Evolutionary conservation across 64 coral and sea anemone genomes (phyloP).

Genomic region (Orbicella faveolata): DNA sequence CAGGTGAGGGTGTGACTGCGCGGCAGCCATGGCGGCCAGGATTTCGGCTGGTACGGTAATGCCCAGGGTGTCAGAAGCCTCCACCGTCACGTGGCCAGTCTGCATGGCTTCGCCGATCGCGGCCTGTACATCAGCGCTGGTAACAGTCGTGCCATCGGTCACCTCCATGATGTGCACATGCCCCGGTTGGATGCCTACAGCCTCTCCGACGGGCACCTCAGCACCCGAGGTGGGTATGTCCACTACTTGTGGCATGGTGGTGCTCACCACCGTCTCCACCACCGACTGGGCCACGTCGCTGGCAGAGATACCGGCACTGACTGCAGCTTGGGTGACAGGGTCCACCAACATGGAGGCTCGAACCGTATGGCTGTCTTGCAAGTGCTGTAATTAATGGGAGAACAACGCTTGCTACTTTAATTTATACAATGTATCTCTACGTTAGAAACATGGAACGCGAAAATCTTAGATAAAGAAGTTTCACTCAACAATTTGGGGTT

Average conservation of each 20-base stretch:
- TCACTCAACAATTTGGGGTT: no score
- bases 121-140: constrained; percentile 30
- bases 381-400: constrained; percentile 47
- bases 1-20: constrained; percentile 63
- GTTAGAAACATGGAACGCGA: no score
- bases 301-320: constrained; percentile 92
- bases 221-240: constrained; percentile 64
- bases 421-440: neutral
- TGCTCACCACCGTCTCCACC: constrained; percentile 74
- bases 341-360: constrained; percentile 63
- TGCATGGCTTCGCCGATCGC: constrained; percentile 46
- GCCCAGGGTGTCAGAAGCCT: constrained; percentile 66
- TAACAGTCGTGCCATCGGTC: constrained; percentile 44
- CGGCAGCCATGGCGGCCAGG: constrained; percentile 89
- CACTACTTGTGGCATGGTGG: constrained; percentile 66
- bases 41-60: constrained; percentile 88
- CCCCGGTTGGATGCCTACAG: constrained; percentile 4
- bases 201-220: constrained; percentile 45
- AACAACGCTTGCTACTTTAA: neutral
- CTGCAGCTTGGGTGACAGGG: constrained; percentile 87
- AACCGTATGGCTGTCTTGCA: constrained; percentile 61
- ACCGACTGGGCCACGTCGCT: constrained; percentile 67
- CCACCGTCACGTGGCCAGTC: constrained; percentile 55
- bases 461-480: no score
- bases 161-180: constrained; percentile 70